Evolutionary conservation across 2,797 vertebrate species (phyloP), one percentile per base, ranked within the genome.

Genomic region (Lagodon rhomboides): DNA sequence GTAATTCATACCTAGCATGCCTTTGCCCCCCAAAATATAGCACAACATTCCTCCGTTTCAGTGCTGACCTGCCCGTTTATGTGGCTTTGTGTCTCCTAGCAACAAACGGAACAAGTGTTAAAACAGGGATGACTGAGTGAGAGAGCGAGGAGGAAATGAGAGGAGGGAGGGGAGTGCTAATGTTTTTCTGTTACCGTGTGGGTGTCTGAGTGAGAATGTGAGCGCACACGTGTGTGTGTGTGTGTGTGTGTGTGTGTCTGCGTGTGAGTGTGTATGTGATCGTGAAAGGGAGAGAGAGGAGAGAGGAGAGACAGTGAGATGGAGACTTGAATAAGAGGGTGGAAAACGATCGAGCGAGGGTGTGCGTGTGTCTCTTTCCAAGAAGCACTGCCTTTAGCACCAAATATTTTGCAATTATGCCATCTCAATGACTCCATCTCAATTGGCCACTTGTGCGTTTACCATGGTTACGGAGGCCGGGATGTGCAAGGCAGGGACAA

Each of bases 41-140:
- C 67, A 82, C 73, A 76, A 85, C 88, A 86, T 91, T 92, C 91
- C 77, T 80, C 89, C 72, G 70, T 95, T 93, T 91, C 89, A 82
- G 82, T 77, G 87, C 86, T 94, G 94, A 95, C 92, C 93, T 88
- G 90, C 91, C 91, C 88, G 76, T 92, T 95, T 94, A 88, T 75
- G 81, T 94, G 91, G 91, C 94, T 93, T 95, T 92, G 87, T 44
- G 90, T 96, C 85, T 93, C 95, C 92, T 95, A 95, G 96, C 95
- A 96, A 96, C 96, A 34, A 34, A 34, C 88, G 62, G 91, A 92
- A 93, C 87, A 93, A 94, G 94, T 95, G 93, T 95, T 95, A 93
- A 94, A 95, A 90, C 89, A 91, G 93, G 93, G 85, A 94, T 92
- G 92, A 94, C 91, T 87, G 86, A 83, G 88, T 77, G 90, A 91